Evolutionary conservation across 2,888 invertebrate species (phyloP).

Genomic region (Drosophila histrio): DNA sequence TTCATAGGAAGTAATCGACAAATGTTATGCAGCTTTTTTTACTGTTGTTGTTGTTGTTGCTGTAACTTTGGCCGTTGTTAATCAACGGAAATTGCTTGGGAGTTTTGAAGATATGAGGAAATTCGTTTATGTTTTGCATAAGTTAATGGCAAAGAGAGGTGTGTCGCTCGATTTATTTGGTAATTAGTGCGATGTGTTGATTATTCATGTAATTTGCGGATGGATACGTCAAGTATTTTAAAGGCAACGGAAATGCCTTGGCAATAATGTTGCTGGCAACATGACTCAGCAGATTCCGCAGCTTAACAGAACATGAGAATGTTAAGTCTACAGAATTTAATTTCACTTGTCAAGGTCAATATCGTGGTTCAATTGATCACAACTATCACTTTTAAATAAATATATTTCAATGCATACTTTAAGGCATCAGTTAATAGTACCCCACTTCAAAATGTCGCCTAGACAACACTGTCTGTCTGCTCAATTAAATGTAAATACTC

Average conservation of each 20-base stretch:
- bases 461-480: too few species aligned
- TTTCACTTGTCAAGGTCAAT: constrained; percentile 27
- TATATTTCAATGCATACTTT: not conserved
- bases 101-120: constrained; percentile 64
- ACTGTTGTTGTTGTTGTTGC: constrained; percentile 22
- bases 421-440: not conserved
- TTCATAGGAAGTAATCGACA: constrained; percentile 67
- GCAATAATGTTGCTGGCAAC: constrained; percentile 19
- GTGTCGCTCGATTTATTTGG: constrained; percentile 34
- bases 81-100: constrained; percentile 65
- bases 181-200: constrained; percentile 23
- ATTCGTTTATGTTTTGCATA: constrained; percentile 64
- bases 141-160: constrained; percentile 37
- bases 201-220: not conserved
- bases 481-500: not conserved
- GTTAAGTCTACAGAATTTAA: not conserved
- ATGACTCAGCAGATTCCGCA: not conserved
- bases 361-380: not conserved
- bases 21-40: constrained; percentile 46
- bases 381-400: not conserved
- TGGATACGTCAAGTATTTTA: not conserved
- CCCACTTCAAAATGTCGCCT: too few species aligned
- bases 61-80: constrained; percentile 26
- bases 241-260: not conserved
- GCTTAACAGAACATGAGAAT: constrained; percentile 9